Evolutionary conservation across 1,140 invertebrate genomes (phyloP).

Genomic region (Heliconius eleuchia): DNA sequence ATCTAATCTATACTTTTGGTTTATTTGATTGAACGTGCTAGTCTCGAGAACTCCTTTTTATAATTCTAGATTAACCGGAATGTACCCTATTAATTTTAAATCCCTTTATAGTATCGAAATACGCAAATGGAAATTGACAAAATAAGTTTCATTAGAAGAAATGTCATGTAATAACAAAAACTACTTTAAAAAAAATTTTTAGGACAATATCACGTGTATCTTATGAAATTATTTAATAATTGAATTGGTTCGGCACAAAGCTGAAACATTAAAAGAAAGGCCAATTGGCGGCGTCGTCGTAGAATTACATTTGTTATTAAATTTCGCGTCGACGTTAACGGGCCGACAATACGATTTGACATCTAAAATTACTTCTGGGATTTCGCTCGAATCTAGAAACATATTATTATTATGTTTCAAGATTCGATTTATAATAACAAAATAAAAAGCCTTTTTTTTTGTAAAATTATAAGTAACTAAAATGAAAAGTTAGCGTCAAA

Average conservation of each 20-base stretch:
- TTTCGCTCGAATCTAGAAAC: constrained; percentile 13
- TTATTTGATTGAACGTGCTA: no score
- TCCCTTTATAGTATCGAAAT: no score
- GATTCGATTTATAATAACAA: not conserved
- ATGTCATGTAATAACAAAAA: not conserved
- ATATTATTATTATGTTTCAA: constrained; percentile 15
- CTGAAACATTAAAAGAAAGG: constrained; percentile 21
- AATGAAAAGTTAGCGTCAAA: not conserved
- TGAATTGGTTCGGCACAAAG: constrained; percentile 15
- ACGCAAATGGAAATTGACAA: not conserved
- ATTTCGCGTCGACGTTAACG: constrained; percentile 35
- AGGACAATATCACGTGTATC: not conserved
- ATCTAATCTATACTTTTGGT: no score
- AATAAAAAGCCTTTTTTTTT: not conserved
- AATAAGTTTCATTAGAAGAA: not conserved
- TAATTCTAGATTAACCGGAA: no score
- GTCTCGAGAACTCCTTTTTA: no score
- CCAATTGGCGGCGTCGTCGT: constrained; percentile 26
- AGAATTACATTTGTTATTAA: constrained; percentile 43
- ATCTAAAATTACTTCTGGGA: constrained; percentile 32
- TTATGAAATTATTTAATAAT: constrained; percentile 5
- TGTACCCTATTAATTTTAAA: no score
- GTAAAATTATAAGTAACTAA: not conserved
- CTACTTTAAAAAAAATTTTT: not conserved
- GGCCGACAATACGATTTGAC: constrained; percentile 35